Evolutionary conservation across 1,140 invertebrate species (phyloP).

Genomic region (Papilio helenus): DNA sequence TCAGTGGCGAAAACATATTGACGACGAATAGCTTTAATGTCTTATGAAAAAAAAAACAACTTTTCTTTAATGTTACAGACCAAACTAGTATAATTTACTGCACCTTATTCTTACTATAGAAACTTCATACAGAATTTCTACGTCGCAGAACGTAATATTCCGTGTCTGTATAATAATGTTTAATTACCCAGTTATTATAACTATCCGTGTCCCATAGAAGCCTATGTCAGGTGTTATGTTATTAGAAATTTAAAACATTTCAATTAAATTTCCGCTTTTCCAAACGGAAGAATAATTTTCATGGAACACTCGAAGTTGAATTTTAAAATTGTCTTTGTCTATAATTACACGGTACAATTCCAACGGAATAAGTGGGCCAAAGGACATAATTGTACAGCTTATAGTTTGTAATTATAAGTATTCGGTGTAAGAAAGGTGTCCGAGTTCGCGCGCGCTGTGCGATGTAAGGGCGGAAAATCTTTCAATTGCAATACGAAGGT

Average conservation of each 20-base stretch:
- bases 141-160: background rate
- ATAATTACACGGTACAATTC: slow-evolving; percentile 73
- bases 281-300: slow-evolving; percentile 57
- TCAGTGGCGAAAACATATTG: slow-evolving; percentile 36
- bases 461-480: slow-evolving; percentile 57
- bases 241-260: slow-evolving; percentile 70
- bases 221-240: slow-evolving; percentile 78
- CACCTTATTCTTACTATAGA: background rate
- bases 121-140: background rate
- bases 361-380: slow-evolving; percentile 71
- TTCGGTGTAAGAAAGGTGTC: slow-evolving; percentile 73
- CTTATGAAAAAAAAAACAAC: background rate
- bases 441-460: slow-evolving; percentile 72
- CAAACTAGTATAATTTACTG: background rate
- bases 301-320: slow-evolving; percentile 55
- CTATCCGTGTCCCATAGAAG: slow-evolving; percentile 57
- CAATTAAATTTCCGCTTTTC: slow-evolving; percentile 71
- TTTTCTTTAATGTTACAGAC: background rate
- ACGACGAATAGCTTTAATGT: background rate
- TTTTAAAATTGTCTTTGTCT: slow-evolving; percentile 68
- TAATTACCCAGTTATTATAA: slow-evolving; percentile 66
- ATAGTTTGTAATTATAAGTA: slow-evolving; percentile 71
- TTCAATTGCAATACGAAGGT: slow-evolving; percentile 56
- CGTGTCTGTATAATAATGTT: slow-evolving; percentile 48
- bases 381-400: slow-evolving; percentile 72